phyloP scores from a whole-genome alignment of 2,113 vertebrate genomes.

The Amphiprion ocellaris region DNA sequence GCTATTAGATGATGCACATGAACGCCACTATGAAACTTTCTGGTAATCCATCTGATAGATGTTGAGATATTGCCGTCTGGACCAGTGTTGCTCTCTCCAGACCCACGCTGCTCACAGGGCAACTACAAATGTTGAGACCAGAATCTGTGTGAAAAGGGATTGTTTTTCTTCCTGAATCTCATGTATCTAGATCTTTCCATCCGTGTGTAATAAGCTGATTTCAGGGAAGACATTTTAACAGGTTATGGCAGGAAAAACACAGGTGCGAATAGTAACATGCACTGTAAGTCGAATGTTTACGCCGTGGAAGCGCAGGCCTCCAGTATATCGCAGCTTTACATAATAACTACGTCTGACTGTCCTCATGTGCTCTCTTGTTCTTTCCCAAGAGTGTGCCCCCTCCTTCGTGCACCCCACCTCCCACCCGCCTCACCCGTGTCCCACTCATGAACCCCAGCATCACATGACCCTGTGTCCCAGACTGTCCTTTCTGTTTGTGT shows the following conservation, averaged over 20 bases:
- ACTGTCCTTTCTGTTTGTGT: conserved; percentile 37
- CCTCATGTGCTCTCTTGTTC: conserved; percentile 43
- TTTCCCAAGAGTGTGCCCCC: conserved; percentile 3
- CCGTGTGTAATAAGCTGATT: background rate
- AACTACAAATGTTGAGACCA: too few relatives aligned
- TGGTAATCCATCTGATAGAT: background rate
- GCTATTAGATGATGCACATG: too few relatives aligned
- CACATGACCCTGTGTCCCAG: conserved; percentile 65
- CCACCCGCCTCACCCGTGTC: conserved; percentile 30
- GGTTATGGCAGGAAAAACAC: background rate
- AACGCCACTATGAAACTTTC: background rate
- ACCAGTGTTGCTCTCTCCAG: background rate
- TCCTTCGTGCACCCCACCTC: background rate
- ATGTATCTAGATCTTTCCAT: background rate
- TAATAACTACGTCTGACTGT: conserved; percentile 37
- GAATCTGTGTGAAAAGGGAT: too few relatives aligned
- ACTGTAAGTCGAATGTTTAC: background rate
- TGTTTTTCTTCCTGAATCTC: too few relatives aligned
- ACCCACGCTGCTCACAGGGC: background rate
- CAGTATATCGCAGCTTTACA: conserved; percentile 17
- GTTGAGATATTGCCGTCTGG: background rate
- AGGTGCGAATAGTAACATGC: too few relatives aligned
- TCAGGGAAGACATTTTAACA: background rate
- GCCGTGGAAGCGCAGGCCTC: background rate
- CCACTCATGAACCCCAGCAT: conserved; percentile 54